Conservation (phyloP, 2,113 vertebrate species). For the Colossoma macropomum region DNA sequence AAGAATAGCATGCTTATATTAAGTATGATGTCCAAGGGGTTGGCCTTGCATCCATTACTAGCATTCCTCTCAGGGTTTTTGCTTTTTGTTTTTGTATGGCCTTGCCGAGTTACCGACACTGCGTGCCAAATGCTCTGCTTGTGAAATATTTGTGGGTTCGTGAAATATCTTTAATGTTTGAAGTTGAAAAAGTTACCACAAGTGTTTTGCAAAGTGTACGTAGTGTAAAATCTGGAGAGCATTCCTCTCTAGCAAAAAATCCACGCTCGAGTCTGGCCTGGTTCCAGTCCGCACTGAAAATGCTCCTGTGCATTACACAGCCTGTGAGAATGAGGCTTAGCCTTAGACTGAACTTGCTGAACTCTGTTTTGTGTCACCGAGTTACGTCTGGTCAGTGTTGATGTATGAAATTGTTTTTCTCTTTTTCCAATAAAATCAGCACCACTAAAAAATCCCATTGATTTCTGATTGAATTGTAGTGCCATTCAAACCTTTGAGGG, state of each 20-base stretch:
- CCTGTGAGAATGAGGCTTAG: conserved; percentile 24
- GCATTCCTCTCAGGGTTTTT: conserved; percentile 56
- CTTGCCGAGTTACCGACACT: not conserved
- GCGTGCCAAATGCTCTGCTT: not conserved
- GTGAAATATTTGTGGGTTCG: conserved; percentile 1
- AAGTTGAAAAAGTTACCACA: conserved; percentile 18
- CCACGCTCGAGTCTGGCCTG: conserved; percentile 15
- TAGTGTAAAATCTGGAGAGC: not conserved
- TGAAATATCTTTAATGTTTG: conserved; percentile 41
- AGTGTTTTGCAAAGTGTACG: not conserved
- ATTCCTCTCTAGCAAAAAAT: conserved; percentile 24
- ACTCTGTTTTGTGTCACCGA: conserved; percentile 8
- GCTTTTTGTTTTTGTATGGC: not conserved
- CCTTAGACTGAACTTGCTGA: conserved; percentile 25
- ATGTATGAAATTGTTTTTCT: conserved; percentile 39
- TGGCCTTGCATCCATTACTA: conserved; percentile 43
- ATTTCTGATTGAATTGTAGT: not conserved
- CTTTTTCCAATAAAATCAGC: conserved; percentile 62
- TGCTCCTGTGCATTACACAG: conserved; percentile 41
- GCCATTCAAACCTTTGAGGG: not conserved
- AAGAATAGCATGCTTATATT: conserved; percentile 59
- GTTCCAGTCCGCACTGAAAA: conserved; percentile 1
- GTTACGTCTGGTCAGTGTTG: not conserved
- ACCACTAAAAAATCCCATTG: conserved; percentile 11
- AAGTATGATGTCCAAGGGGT: conserved; percentile 55